Evolutionary conservation across 2,888 invertebrate genomes (phyloP).

Genomic region (Drosophila mimetica): DNA sequence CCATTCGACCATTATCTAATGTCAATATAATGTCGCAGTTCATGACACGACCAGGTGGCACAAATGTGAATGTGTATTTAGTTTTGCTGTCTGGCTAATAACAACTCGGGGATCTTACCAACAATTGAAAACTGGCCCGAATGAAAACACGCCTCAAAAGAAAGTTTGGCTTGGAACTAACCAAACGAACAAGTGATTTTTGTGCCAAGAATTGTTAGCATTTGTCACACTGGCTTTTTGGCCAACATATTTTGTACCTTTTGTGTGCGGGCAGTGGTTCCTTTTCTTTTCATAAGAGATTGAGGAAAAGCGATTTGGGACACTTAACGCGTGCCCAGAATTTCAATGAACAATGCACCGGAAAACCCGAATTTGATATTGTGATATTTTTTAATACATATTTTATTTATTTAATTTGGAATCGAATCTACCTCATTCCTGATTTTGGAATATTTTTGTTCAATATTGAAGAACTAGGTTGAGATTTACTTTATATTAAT

Average conservation of each 20-base stretch:
- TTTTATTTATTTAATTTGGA: background rate
- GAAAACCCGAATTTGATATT: background rate
- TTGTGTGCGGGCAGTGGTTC: constrained; percentile 9
- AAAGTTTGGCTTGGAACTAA: constrained; percentile 52
- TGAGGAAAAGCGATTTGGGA: constrained; percentile 58
- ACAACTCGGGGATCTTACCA: constrained; percentile 23
- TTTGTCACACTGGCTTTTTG: constrained; percentile 50
- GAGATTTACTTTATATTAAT: background rate
- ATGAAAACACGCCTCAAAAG: constrained; percentile 61
- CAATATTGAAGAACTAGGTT: background rate
- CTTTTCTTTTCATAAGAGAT: constrained; percentile 34
- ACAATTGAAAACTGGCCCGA: constrained; percentile 33
- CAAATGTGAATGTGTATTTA: constrained; percentile 28
- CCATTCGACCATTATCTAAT: constrained; percentile 65
- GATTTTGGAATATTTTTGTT: background rate
- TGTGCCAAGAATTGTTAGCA: constrained; percentile 43
- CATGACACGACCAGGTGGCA: constrained; percentile 44
- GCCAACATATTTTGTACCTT: constrained; percentile 33
- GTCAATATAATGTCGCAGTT: constrained; percentile 59
- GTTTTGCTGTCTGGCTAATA: constrained; percentile 38
- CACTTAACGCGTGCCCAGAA: constrained; percentile 53
- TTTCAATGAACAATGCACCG: constrained; percentile 39
- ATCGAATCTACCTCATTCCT: background rate
- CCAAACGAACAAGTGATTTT: constrained; percentile 33
- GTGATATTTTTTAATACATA: background rate